Evolutionary conservation across 2,113 vertebrate genomes (phyloP).

Genomic region (Microtus oregoni): DNA sequence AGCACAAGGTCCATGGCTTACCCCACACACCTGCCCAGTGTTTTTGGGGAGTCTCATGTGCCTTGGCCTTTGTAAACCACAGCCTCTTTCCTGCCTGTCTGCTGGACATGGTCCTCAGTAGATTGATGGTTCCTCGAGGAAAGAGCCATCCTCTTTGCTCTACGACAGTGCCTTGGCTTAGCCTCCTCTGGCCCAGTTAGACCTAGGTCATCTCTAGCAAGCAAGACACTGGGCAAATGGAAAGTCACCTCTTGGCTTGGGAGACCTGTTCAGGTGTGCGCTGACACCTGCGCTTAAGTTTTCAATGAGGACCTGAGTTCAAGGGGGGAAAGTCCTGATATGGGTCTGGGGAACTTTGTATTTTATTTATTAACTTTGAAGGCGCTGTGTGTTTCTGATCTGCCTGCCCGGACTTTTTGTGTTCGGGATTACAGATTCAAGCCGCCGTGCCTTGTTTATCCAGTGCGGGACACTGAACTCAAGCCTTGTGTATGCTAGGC

Average conservation of each 20-base stretch:
- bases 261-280: neutral
- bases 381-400: neutral
- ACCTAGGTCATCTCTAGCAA: neutral
- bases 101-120: neutral
- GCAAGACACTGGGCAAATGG: neutral
- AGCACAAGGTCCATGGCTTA: neutral
- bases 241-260: neutral
- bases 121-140: neutral
- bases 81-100: neutral
- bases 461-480: neutral
- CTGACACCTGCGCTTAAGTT: neutral
- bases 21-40: neutral
- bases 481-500: neutral
- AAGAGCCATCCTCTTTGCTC: neutral
- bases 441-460: no score
- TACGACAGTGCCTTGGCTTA: neutral
- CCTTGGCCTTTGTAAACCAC: neutral
- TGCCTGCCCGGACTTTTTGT: neutral
- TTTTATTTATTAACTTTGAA: neutral
- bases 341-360: neutral
- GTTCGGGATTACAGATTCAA: neutral
- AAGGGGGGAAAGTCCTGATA: neutral
- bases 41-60: neutral
- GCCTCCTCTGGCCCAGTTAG: neutral
- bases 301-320: neutral